Evolutionary conservation across 2,113 vertebrate genomes (phyloP).

Genomic region (Aptenodytes patagonicus): DNA sequence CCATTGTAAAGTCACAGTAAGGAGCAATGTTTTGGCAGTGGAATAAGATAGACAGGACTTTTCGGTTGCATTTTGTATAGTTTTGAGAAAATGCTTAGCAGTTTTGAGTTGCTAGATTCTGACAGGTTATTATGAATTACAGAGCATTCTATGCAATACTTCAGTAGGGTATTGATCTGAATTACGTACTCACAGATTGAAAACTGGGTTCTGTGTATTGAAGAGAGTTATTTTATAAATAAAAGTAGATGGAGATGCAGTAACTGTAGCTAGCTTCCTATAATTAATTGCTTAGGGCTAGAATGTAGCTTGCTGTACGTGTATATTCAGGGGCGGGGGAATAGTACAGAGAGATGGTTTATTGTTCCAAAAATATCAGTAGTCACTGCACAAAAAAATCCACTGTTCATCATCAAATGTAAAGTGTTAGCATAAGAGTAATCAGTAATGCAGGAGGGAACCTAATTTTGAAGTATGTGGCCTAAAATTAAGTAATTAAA

Average conservation of each 20-base stretch:
- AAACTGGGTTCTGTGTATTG: neutral
- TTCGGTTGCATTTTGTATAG: neutral
- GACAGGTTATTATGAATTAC: neutral
- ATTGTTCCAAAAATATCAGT: neutral
- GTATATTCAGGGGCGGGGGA: neutral
- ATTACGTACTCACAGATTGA: neutral
- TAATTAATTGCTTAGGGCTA: slow-evolving; percentile 9
- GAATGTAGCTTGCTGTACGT: rapidly evolving
- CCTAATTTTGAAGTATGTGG: slow-evolving; percentile 8
- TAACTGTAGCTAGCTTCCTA: neutral
- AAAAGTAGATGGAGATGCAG: neutral
- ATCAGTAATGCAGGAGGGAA: slow-evolving; percentile 4
- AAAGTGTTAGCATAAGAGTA: neutral
- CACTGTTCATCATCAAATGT: neutral
- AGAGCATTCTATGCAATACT: neutral
- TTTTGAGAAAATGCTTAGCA: neutral
- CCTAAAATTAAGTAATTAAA: slow-evolving; percentile 30
- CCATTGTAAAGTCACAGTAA: neutral
- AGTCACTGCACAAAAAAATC: neutral
- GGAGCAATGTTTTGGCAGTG: neutral
- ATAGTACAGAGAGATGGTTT: neutral
- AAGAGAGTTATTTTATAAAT: neutral
- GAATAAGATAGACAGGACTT: neutral
- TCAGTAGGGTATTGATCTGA: neutral
- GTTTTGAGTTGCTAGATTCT: neutral